Conservation (phyloP, 2,888 invertebrate species). For the Scaptomyza flava region DNA sequence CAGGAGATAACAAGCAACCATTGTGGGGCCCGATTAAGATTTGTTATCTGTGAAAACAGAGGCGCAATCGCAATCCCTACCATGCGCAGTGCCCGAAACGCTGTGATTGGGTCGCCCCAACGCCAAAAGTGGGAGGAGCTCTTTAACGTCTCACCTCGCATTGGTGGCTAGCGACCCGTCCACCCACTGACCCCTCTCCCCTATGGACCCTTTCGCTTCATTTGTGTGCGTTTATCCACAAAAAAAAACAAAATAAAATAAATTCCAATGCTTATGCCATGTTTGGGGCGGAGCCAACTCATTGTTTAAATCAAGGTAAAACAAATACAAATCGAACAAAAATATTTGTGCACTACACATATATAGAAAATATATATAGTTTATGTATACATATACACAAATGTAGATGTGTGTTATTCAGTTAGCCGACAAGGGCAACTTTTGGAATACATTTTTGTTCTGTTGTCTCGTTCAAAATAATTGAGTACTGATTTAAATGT, state of each 20-base stretch:
- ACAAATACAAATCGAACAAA: constrained; percentile 77
- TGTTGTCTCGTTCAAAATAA: constrained; percentile 64
- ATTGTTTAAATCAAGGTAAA: constrained; percentile 75
- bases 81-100: constrained; percentile 70
- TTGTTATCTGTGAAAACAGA: constrained; percentile 83
- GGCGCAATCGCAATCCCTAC: constrained; percentile 72
- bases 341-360: constrained; percentile 68
- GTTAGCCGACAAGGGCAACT: constrained; percentile 30
- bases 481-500: constrained; percentile 72
- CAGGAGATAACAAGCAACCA: constrained; percentile 67
- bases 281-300: constrained; percentile 72
- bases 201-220: neutral
- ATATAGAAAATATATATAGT: constrained; percentile 9
- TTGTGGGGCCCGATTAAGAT: constrained; percentile 76
- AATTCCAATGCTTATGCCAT: constrained; percentile 57
- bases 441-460: constrained; percentile 21
- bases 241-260: constrained; percentile 17
- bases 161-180: constrained; percentile 49
- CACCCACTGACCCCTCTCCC: neutral
- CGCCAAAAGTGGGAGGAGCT: constrained; percentile 67
- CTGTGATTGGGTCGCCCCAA: constrained; percentile 72
- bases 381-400: neutral
- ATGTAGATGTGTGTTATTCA: constrained; percentile 31
- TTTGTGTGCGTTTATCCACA: constrained; percentile 32
- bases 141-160: constrained; percentile 33